Percentiles rank a stretch among this genome's conserved stretches.
These are phyloP conservation scores for Perdita meconis DNA, from an alignment of 2,888 invertebrate species.

Conservation along the genomic window DNA sequence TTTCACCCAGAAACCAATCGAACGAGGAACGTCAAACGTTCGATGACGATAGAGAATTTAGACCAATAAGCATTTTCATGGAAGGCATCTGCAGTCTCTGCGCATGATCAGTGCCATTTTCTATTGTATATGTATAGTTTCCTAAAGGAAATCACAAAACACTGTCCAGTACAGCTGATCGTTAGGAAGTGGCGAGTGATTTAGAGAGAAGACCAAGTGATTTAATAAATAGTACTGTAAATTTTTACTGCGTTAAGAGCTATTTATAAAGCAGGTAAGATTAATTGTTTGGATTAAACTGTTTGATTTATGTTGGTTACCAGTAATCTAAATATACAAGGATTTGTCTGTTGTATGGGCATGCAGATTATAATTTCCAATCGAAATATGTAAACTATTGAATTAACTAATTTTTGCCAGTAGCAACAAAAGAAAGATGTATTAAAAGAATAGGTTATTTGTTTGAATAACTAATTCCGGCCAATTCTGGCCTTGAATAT, in stretches of 20 bases:
- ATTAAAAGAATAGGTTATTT: not conserved
- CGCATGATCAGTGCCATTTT: conserved; percentile 44
- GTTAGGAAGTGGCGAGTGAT: conserved; percentile 7
- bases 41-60: conserved; percentile 17
- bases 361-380: not conserved
- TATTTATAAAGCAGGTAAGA: conserved; percentile 36
- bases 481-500: not conserved
- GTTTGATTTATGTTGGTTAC: not conserved
- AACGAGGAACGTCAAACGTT: conserved; percentile 52
- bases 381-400: not conserved
- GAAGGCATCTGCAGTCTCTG: conserved; percentile 44
- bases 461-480: not conserved
- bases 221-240: conserved; percentile 19
- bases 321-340: not conserved
- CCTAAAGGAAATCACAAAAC: conserved; percentile 32
- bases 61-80: conserved; percentile 62
- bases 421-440: not conserved
- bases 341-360: not conserved
- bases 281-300: not conserved
- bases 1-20: conserved; percentile 69
- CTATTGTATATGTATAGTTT: conserved; percentile 17
- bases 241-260: conserved; percentile 42
- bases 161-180: conserved; percentile 15
- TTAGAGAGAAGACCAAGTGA: not conserved
- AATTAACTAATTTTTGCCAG: not conserved